phyloP scores from a whole-genome alignment of 2,888 invertebrate species.

The Allolobophora icterica region DNA sequence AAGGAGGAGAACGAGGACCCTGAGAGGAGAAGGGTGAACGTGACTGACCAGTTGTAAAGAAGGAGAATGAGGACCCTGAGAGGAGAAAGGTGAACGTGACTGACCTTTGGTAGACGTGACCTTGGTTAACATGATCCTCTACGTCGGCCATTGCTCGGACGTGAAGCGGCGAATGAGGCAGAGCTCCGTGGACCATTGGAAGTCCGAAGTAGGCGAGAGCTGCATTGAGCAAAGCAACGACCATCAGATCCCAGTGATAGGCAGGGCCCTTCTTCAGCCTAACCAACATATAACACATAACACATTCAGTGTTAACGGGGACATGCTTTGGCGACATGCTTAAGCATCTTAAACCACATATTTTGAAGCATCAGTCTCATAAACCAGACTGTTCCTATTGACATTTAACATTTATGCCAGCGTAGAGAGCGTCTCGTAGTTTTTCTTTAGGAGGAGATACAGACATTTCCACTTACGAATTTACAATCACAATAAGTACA shows the following conservation, averaged over 20 bases:
- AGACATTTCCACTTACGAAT: too few relatives aligned
- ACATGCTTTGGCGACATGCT: neutral
- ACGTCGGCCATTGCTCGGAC: conserved; percentile 71
- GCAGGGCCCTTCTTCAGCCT: conserved; percentile 72
- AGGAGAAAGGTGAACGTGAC: neutral
- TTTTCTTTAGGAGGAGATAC: too few relatives aligned
- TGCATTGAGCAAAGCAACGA: conserved; percentile 71
- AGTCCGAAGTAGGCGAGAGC: conserved; percentile 70
- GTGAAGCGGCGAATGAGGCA: conserved; percentile 72
- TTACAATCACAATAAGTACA: too few relatives aligned
- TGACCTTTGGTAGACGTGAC: conserved; percentile 72
- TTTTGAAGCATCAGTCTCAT: too few relatives aligned
- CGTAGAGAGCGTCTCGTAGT: too few relatives aligned
- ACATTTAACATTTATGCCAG: too few relatives aligned
- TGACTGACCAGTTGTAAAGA: too few relatives aligned
- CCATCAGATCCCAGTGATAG: conserved; percentile 71
- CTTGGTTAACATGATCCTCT: conserved; percentile 72
- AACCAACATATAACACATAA: conserved; percentile 30
- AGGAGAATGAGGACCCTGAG: too few relatives aligned
- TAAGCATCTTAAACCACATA: too few relatives aligned
- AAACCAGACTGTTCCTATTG: too few relatives aligned
- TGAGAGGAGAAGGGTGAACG: too few relatives aligned
- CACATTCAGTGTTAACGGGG: neutral
- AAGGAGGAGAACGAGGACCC: too few relatives aligned
- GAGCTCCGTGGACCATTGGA: conserved; percentile 72